Evolutionary conservation across 2,888 invertebrate species (phyloP), one percentile per base, ranked within the genome.

Genomic region (Watsonalla cultraria): DNA sequence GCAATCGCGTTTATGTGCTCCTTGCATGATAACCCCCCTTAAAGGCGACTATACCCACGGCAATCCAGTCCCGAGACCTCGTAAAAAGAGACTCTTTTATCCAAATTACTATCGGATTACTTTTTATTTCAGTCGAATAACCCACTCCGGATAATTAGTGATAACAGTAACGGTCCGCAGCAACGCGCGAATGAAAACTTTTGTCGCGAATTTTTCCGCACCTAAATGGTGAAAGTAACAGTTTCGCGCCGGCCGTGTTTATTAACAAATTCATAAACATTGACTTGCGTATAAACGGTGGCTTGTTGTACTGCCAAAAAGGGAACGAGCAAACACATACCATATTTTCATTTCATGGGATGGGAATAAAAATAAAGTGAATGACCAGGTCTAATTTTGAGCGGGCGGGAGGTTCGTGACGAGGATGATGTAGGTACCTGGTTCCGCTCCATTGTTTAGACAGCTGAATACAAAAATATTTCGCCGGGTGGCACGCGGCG

Each of bases 331-430:
- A 82, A 82, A 86, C 83, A 83, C 80, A 77, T 74, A 80, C 70
- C 82, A 86, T 87, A 86, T 86, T 88, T 89, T 89, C 86, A 87
- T 88, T 89, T 89, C 86, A 88, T 88, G 86, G 86, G 85, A 84
- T 89, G 86, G 85, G 80, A 86, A 89, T 88, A 87, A 87, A 90
- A 89, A 88, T 87, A 86, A 88, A 88, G 84, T 84, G 85, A 82
- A 84, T 79, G 82, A 78, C 84, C 84, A 76, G 80, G 80, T 81
- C 89, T 88, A 89, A 89, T 90, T 90, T 89, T 87, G 88, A 89
- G 89, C 86, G 85, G 82, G 77, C 80, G 80, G 72, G 73, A 82
- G 83, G 77, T 76, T 76, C 81, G 84, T 84, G 86, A 82, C 80
- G 75, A 72, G 83, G 77, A 68, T 74, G 81, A 82, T 80, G 82